Base-by-base conservation (phyloP, 1,140 invertebrate species). In the Bombus fervidus region DNA sequence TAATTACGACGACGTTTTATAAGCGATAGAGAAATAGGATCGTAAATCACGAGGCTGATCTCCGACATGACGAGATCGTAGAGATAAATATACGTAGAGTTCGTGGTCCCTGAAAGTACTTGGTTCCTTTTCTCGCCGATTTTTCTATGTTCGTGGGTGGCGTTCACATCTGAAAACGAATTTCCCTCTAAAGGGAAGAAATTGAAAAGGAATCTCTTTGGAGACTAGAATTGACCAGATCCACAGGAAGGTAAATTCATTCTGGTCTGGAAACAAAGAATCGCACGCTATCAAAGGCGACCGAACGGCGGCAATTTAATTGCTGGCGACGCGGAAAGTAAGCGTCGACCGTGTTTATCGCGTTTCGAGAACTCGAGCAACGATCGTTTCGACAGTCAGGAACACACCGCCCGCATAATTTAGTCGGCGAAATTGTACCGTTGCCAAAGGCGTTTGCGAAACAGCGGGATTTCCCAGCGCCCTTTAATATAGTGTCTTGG, bases 21-120 rank as follows among this genome's bases (percentile, higher is more conserved):
- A 41, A 84, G 34, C 59, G 66, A 9, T 22, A 10, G 18, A 25
- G n/a, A 68, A n/a, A 37, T n/a, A 47, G 13, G 43, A 37, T 73
- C 83, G 39, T 88, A 86, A 88, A 89, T 89, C 83, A 86, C 47
- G 69, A 15, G 71, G 62, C 37, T 28, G 76, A 84, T 68, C 57
- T 76, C 31, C 75, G 47, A 69, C 80, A 47, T 31, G 59, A 53
- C 62, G n/a, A 85, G 73, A 87, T 81, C 43, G 77, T 31, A 57
- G 37, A 18, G 39, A 71, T 34, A 41, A 66, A 64, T 68, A 53
- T 53, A 85, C 64, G 74, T 62, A 82, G 74, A 88, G 86, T 77
- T 82, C n/a, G 74, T 57, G 73, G n/a, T n/a, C 5, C 0, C 6
- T 15, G 25, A 78, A 88, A 87, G 53, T 59, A 53, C 34, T 37